phyloP scores from a whole-genome alignment of 2,888 invertebrate genomes.

The Encarsia formosa region DNA sequence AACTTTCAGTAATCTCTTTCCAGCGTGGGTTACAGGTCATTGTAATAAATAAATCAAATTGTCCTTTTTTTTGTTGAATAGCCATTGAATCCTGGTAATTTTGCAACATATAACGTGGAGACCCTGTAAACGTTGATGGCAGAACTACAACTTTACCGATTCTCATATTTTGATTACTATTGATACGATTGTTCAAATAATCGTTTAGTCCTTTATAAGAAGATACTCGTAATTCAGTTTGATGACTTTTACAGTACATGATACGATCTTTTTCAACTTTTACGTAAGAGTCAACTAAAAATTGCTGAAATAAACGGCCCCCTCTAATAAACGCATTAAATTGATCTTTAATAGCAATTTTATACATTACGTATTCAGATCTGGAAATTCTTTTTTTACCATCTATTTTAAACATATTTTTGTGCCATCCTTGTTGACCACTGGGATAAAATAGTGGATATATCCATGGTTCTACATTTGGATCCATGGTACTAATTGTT shows the following conservation, averaged over 20 bases:
- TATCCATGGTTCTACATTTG: too few species aligned
- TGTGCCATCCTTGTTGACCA: conserved; percentile 23
- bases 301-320: conserved; percentile 1
- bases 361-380: conserved; percentile 5
- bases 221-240: conserved; percentile 19
- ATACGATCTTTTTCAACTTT: conserved; percentile 20
- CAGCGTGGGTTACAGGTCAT: background rate
- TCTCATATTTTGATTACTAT: conserved; percentile 15
- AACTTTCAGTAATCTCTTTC: conserved; percentile 19
- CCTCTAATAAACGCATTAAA: conserved; percentile 9
- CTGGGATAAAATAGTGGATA: conserved; percentile 28
- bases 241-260: conserved; percentile 3
- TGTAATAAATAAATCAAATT: conserved; percentile 1
- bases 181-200: conserved; percentile 17
- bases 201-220: conserved; percentile 22
- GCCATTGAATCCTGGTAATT: conserved; percentile 29
- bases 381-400: background rate
- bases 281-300: conserved; percentile 10
- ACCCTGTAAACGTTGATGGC: conserved; percentile 20
- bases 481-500: conserved; percentile 26
- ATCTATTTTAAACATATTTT: conserved; percentile 1
- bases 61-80: conserved; percentile 12
- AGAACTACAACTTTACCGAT: conserved; percentile 14
- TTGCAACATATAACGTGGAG: conserved; percentile 20
- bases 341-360: background rate